Evolutionary conservation across 2,888 invertebrate species (phyloP).

Genomic region (Timema cristinae): DNA sequence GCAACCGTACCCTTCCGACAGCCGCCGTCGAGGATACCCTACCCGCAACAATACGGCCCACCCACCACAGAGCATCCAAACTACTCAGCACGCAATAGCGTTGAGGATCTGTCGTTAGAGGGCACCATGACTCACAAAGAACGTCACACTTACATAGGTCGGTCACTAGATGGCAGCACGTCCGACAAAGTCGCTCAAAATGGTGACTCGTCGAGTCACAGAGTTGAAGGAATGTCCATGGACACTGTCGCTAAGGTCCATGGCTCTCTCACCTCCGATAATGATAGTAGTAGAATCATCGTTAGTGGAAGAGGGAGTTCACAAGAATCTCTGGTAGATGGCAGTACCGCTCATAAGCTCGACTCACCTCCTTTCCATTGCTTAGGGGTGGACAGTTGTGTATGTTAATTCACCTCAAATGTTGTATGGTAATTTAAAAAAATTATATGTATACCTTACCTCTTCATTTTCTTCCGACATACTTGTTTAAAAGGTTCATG

Average conservation of each 20-base stretch:
- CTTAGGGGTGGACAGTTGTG: conserved; percentile 34
- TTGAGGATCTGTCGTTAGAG: conserved; percentile 26
- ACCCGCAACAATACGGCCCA: conserved; percentile 24
- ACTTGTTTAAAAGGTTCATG: too few relatives aligned
- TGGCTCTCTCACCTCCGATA: neutral
- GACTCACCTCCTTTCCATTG: conserved; percentile 32
- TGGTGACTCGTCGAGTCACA: neutral
- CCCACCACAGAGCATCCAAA: conserved; percentile 11
- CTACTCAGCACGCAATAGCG: neutral
- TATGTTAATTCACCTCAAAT: conserved; percentile 28
- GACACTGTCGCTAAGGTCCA: neutral
- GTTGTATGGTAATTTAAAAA: too few relatives aligned
- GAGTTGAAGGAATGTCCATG: neutral
- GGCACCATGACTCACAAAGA: conserved; percentile 16
- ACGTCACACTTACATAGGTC: neutral
- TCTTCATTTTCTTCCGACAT: too few relatives aligned
- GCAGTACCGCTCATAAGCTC: conserved; percentile 20
- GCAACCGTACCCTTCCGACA: conserved; percentile 4
- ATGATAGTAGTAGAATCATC: neutral
- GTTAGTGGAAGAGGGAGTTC: conserved; percentile 14
- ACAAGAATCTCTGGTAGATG: conserved; percentile 10
- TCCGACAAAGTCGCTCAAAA: neutral
- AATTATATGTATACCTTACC: too few relatives aligned
- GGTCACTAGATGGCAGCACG: conserved; percentile 12
- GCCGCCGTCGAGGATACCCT: conserved; percentile 7